Percentiles rank a stretch among this genome's conserved stretches.
Conservation (phyloP, 2,797 vertebrate species). For the Triplophysa yarkandensis region DNA sequence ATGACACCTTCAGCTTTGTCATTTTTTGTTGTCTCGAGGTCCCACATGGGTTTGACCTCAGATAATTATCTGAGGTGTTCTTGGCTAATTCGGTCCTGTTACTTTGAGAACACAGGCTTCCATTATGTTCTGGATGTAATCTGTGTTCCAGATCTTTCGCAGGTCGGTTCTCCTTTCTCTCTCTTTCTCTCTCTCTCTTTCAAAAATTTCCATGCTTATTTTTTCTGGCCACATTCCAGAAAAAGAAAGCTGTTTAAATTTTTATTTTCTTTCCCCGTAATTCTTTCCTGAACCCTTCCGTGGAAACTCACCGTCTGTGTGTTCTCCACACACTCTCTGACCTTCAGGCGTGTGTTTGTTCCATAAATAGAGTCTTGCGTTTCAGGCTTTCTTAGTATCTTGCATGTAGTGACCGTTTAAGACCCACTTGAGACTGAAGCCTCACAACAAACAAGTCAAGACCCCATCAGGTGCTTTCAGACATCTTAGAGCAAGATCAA, state of each 20-base stretch:
- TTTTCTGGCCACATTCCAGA: constrained; percentile 1
- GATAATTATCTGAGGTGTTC: constrained; percentile 11
- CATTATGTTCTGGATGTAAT: constrained; percentile 26
- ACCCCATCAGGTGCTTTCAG: constrained; percentile 6
- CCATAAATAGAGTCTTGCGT: constrained; percentile 7
- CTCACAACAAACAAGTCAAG: constrained; percentile 1
- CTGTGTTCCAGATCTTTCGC: constrained; percentile 26
- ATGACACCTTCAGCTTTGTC: background rate
- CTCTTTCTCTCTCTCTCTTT: constrained; percentile 1
- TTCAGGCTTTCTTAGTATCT: constrained; percentile 5
- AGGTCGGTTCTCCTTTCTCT: background rate
- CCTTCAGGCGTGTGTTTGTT: constrained; percentile 16
- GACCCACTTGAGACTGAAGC: background rate
- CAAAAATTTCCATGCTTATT: background rate
- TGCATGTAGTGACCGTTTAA: background rate
- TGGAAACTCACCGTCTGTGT: background rate
- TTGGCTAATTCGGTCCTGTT: constrained; percentile 7
- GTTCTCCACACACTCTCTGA: background rate
- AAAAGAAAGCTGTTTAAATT: background rate
- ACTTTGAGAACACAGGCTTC: constrained; percentile 17
- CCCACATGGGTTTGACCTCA: background rate
- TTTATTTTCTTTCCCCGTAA: background rate
- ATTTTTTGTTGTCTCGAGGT: background rate
- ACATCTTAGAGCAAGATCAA: constrained; percentile 18
- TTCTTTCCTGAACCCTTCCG: background rate